Conservation (phyloP, 2,797 vertebrate species). For the Alfaro cultratus region DNA sequence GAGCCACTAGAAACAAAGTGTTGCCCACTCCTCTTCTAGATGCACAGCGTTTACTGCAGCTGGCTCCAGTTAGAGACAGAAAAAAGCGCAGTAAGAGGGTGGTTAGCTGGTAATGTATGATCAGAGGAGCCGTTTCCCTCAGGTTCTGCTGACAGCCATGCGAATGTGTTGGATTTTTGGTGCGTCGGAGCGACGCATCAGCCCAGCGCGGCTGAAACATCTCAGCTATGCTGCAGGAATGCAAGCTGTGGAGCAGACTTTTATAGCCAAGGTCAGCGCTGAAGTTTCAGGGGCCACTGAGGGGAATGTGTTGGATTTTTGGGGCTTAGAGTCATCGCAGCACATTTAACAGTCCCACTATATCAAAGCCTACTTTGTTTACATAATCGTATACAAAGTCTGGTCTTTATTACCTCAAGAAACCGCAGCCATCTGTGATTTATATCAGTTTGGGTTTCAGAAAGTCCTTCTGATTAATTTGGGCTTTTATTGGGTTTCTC, state of each 20-base stretch:
- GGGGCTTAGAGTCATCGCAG: constrained; percentile 59
- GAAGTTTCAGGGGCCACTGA: constrained; percentile 56
- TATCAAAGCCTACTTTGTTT: constrained; percentile 74
- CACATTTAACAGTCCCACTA: constrained; percentile 55
- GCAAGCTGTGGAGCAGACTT: constrained; percentile 55
- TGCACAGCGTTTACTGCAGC: constrained; percentile 54
- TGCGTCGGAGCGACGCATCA: constrained; percentile 33
- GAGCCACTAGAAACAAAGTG: constrained; percentile 50
- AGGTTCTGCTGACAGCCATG: constrained; percentile 81
- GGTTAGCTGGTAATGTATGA: constrained; percentile 65
- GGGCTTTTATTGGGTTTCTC: constrained; percentile 69
- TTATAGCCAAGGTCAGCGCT: constrained; percentile 65
- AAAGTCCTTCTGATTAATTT: constrained; percentile 72
- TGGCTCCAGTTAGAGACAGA: constrained; percentile 78
- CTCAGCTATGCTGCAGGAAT: constrained; percentile 72
- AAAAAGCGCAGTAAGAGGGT: constrained; percentile 18
- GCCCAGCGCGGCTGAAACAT: constrained; percentile 57
- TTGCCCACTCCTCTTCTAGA: background rate
- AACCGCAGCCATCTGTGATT: constrained; percentile 73
- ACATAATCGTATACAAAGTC: constrained; percentile 69
- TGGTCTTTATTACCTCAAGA: constrained; percentile 68
- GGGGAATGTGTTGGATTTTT: constrained; percentile 68
- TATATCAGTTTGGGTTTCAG: constrained; percentile 68
- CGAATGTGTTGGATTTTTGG: constrained; percentile 15
- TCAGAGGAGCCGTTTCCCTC: constrained; percentile 77